These are phyloP conservation scores for Nestor notabilis DNA, from an alignment of 2,113 vertebrate species.

Conservation along the genomic window DNA sequence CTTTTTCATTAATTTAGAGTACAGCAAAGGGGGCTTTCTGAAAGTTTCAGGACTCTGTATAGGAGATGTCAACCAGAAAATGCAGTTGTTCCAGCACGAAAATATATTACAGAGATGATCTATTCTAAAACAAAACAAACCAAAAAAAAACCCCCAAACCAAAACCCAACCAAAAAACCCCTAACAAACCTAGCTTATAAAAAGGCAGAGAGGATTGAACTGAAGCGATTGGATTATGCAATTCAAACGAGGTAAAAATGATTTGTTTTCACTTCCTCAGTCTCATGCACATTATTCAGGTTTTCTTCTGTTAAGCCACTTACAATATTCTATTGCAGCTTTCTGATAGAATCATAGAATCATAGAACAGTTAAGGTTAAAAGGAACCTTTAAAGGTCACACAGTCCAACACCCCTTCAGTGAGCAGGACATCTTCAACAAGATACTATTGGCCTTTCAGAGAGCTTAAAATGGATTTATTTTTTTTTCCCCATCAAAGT, in stretches of 20 bases:
- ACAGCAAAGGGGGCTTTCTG: rapidly evolving
- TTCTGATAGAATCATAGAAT: neutral
- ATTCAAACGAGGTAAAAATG: neutral
- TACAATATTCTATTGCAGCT: neutral
- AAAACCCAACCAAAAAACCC: neutral
- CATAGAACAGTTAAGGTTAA: neutral
- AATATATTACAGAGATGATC: neutral
- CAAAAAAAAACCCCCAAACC: neutral
- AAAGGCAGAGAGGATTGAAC: neutral
- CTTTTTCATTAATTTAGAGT: neutral
- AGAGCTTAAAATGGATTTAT: neutral
- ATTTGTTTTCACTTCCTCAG: neutral
- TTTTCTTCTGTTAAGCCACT: neutral
- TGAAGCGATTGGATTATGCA: neutral
- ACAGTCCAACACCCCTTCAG: neutral
- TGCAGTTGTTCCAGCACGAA: neutral
- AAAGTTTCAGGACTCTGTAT: neutral
- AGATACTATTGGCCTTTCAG: neutral
- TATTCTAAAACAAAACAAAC: neutral
- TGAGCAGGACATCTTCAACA: neutral
- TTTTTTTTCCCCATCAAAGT: neutral
- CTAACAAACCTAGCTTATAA: neutral
- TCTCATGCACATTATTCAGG: neutral
- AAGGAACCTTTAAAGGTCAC: neutral
- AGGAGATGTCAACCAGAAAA: neutral